Evolutionary conservation across 2,888 invertebrate species (phyloP).

Genomic region (Sepiola atlantica): DNA sequence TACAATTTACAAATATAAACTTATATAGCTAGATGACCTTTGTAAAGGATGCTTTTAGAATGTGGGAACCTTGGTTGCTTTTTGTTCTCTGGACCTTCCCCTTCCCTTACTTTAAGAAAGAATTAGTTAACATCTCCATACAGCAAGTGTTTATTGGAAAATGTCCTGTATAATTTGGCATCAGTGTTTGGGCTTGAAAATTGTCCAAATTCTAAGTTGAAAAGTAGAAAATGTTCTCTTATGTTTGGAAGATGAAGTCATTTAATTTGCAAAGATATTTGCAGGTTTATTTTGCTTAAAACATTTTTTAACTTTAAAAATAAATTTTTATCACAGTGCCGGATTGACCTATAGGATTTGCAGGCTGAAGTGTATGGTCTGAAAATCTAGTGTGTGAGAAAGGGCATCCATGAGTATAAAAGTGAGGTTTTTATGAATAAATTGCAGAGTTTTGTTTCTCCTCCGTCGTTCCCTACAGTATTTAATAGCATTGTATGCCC

Average conservation of each 20-base stretch:
- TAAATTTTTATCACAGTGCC: too few relatives aligned
- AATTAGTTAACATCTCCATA: not conserved
- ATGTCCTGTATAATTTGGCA: conserved; percentile 13
- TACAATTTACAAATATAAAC: not conserved
- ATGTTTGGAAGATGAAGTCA: not conserved
- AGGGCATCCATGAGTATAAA: too few relatives aligned
- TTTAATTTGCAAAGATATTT: not conserved
- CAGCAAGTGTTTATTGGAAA: not conserved
- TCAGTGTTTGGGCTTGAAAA: not conserved
- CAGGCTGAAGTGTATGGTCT: too few relatives aligned
- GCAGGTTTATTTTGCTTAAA: not conserved
- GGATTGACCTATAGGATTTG: too few relatives aligned
- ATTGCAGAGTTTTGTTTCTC: too few relatives aligned
- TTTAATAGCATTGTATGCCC: too few relatives aligned
- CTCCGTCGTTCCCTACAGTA: too few relatives aligned
- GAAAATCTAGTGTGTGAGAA: too few relatives aligned
- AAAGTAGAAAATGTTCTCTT: not conserved
- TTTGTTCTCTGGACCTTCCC: not conserved
- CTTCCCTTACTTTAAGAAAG: not conserved
- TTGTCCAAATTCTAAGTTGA: not conserved
- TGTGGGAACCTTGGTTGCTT: not conserved
- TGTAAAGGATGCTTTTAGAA: conserved; percentile 20
- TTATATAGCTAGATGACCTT: not conserved
- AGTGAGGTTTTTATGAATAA: too few relatives aligned
- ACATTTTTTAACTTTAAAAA: not conserved